Evolutionary conservation across 2,888 invertebrate genomes (phyloP).

Genomic region (Eurytoma californica): DNA sequence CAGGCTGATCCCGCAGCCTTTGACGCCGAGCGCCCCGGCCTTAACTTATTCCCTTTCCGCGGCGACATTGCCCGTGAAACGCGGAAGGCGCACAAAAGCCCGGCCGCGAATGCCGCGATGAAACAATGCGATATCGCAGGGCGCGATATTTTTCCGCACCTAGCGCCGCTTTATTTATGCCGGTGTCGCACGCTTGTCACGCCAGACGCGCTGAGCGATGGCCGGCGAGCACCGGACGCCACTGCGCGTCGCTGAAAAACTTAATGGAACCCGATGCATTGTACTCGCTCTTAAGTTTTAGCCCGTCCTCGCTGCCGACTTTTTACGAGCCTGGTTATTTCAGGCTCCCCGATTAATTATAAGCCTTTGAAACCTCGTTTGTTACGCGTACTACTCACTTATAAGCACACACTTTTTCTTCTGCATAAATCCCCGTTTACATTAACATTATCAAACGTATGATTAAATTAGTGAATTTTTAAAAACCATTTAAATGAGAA

Average conservation of each 20-base stretch:
- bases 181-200: slow-evolving; percentile 37
- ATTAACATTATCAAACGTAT: too few relatives aligned
- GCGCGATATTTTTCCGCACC: slow-evolving; percentile 44
- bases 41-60: slow-evolving; percentile 25
- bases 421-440: too few relatives aligned
- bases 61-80: not conserved
- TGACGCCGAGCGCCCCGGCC: not conserved
- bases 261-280: slow-evolving; percentile 35
- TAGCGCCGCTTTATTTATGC: slow-evolving; percentile 45
- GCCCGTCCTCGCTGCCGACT: too few relatives aligned
- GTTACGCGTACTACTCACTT: too few relatives aligned
- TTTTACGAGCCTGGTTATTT: too few relatives aligned
- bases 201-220: slow-evolving; percentile 29
- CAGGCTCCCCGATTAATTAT: too few relatives aligned
- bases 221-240: too few relatives aligned
- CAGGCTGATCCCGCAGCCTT: slow-evolving; percentile 17
- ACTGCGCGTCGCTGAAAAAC: slow-evolving; percentile 24
- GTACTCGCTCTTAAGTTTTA: too few relatives aligned
- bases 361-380: too few relatives aligned
- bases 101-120: slow-evolving; percentile 1
- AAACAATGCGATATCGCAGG: not conserved
- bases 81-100: slow-evolving; percentile 36
- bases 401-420: too few relatives aligned
- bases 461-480: too few relatives aligned
- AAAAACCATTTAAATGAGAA: too few relatives aligned